Conservation (phyloP, 1,140 invertebrate species). For the Glossosoma conforme region DNA sequence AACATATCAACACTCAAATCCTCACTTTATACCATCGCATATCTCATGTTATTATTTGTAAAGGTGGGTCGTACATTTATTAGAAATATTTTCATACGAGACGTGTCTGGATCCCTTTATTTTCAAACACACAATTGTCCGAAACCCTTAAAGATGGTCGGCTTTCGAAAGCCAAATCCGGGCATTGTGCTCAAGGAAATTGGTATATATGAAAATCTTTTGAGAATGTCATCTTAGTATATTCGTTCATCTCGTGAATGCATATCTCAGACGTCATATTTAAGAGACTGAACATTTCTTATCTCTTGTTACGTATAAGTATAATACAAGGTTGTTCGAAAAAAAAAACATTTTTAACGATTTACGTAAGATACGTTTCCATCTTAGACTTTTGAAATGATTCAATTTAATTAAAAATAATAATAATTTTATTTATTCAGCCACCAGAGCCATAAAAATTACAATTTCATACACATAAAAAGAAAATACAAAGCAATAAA, state of each 20-base stretch:
- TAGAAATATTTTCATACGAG: no score
- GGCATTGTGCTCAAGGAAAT: conserved; percentile 15
- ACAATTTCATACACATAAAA: no score
- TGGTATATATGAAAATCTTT: conserved; percentile 10
- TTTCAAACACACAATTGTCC: no score
- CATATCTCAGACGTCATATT: conserved; percentile 24
- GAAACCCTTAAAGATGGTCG: no score
- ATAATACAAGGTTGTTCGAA: no score
- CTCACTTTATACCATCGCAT: no score
- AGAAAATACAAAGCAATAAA: no score
- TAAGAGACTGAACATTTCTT: conserved; percentile 25
- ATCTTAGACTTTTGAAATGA: neutral
- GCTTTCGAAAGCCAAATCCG: conserved; percentile 17
- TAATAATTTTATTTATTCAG: conserved; percentile 4
- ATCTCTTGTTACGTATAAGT: conserved; percentile 9
- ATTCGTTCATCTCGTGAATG: conserved; percentile 9
- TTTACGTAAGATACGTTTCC: neutral
- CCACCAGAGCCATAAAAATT: no score
- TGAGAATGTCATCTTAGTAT: conserved; percentile 24
- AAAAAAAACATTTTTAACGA: neutral
- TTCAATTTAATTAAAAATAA: conserved; percentile 1
- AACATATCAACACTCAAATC: no score
- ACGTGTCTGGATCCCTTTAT: no score
- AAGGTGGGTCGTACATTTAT: no score
- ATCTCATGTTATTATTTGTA: no score